Evolutionary conservation across 2,888 invertebrate species (phyloP).

Genomic region (Loripinus fragilis): DNA sequence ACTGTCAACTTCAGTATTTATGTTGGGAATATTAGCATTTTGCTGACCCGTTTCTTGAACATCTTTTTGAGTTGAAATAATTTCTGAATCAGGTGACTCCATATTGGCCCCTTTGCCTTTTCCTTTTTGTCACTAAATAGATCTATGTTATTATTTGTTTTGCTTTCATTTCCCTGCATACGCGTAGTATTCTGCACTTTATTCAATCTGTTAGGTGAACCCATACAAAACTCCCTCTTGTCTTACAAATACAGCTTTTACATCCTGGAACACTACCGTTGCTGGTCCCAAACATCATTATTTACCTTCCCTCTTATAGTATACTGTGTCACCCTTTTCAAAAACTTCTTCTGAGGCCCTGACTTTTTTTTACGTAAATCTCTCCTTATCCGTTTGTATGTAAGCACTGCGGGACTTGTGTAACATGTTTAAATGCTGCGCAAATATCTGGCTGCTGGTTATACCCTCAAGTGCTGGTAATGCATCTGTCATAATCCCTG

Average conservation of each 20-base stretch:
- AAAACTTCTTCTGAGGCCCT: conserved; percentile 49
- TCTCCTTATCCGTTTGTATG: conserved; percentile 51
- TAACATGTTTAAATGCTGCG: conserved; percentile 47
- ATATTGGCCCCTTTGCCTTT: too few species aligned
- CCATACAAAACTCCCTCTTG: conserved; percentile 22
- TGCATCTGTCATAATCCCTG: conserved; percentile 28
- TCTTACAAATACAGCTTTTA: conserved; percentile 22
- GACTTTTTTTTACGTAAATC: conserved; percentile 47
- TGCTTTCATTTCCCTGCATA: too few species aligned
- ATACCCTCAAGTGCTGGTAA: conserved; percentile 41
- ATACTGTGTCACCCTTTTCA: conserved; percentile 53
- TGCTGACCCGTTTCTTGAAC: too few species aligned
- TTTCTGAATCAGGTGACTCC: too few species aligned
- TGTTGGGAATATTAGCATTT: too few species aligned
- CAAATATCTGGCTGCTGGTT: conserved; percentile 41
- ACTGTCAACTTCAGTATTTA: too few species aligned
- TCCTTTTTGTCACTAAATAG: too few species aligned
- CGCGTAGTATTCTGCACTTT: conserved; percentile 1
- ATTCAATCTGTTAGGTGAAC: not conserved
- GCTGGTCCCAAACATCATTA: conserved; percentile 23
- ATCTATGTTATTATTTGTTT: too few species aligned
- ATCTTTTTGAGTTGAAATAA: too few species aligned
- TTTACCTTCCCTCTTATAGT: conserved; percentile 54
- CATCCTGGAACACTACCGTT: conserved; percentile 30
- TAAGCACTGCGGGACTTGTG: conserved; percentile 43